Evolutionary conservation across 2,113 vertebrate species (phyloP), one percentile per base, ranked within the genome.

Genomic region (Callipepla californica): DNA sequence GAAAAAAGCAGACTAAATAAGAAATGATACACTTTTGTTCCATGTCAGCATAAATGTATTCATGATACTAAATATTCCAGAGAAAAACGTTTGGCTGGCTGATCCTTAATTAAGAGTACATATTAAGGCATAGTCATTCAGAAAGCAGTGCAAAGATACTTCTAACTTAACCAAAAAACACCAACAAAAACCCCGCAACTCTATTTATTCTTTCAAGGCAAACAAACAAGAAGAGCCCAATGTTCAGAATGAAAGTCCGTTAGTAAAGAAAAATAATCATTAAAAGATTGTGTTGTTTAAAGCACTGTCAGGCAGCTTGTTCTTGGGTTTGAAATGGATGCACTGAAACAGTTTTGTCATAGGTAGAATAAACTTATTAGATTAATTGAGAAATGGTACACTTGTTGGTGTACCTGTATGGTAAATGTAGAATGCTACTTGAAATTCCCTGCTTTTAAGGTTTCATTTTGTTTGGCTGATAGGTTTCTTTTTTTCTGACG

Each of bases 171-270:
- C 13, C 48, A 42, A 32, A 21, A 23, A 53, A 28, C 50, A 45
- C 22, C 30, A 51, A 51, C 51, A 51, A 14, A 51, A 51, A 26
- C 7, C 50, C 8, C 50, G 13, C 42, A 30, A 63, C 9, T 89
- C 85, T 87, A 21, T 81, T 7, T 66, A 30, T 79, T 85, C 59
- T 74, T 85, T 80, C 15, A 82, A 82, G n/a, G 4, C 8, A 89
- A 95, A 65, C 38, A 91, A 92, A 75, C 47, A 84, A 80, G 9
- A 89, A 87, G 72, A 77, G 50, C 70, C 63, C 83, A 89, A n/a
- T 62, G 89, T 90, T 75, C 23, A 82, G 32, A 91, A 55, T 73
- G 38, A 40, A 80, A 87, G 16, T 50, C 67, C 6, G 47, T 83
- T 34, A 67, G 40, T 80, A 80, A 91, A 92, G 74, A 90, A 87